Evolutionary conservation across 2,113 vertebrate species (phyloP).

Genomic region (Meles meles): DNA sequence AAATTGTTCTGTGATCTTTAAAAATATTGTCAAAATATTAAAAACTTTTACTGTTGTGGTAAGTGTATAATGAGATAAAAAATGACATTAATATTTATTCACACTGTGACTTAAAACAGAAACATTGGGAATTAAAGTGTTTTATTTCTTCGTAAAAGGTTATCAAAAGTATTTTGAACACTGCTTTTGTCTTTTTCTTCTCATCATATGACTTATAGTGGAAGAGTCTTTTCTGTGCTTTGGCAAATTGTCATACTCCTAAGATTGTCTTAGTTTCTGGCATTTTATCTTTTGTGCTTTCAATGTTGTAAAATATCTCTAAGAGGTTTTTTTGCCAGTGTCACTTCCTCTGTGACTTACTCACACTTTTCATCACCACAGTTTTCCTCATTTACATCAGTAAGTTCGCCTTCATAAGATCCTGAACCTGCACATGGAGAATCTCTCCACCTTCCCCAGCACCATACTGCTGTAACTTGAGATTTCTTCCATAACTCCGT

Average conservation of each 20-base stretch:
- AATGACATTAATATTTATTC: background rate
- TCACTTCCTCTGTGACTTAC: background rate
- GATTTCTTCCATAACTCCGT: background rate
- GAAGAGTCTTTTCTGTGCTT: background rate
- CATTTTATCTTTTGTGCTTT: background rate
- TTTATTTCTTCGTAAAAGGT: background rate
- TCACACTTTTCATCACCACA: background rate
- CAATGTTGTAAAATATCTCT: background rate
- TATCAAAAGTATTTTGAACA: background rate
- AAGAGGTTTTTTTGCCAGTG: background rate
- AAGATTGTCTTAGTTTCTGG: background rate
- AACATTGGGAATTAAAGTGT: background rate
- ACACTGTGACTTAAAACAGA: background rate
- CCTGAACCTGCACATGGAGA: background rate
- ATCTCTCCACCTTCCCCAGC: background rate
- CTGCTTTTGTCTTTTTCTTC: background rate
- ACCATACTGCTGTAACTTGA: rapidly evolving
- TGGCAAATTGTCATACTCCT: background rate
- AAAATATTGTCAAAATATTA: background rate
- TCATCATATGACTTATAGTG: background rate
- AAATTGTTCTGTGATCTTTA: background rate
- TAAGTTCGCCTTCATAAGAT: background rate
- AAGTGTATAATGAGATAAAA: background rate
- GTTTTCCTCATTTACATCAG: background rate
- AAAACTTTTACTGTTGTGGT: background rate